Conservation (phyloP, 2,888 invertebrate genomes). For the Dryobotodes eremita region DNA sequence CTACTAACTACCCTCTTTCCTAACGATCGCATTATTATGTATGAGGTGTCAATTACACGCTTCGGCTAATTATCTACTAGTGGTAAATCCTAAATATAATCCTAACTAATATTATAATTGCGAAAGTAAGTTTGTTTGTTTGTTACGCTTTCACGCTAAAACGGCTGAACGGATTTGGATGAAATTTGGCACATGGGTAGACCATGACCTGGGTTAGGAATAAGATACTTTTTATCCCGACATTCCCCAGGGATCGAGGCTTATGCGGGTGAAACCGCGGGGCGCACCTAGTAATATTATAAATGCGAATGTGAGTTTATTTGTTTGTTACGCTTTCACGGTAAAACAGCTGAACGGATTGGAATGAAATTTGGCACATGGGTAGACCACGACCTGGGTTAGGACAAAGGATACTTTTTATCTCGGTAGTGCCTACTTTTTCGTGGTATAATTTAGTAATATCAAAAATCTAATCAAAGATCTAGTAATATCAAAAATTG, state of each 20-base stretch:
- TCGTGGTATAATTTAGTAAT: too few species aligned
- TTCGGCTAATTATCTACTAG: neutral
- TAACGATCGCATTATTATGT: neutral
- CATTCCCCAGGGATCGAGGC: too few species aligned
- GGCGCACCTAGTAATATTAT: too few species aligned
- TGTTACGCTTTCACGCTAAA: neutral
- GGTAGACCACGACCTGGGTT: too few species aligned
- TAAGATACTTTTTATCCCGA: too few species aligned
- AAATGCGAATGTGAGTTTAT: neutral
- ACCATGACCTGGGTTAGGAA: too few species aligned
- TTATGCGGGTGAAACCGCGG: too few species aligned
- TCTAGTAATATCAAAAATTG: neutral
- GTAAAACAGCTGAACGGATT: neutral
- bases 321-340: neutral
- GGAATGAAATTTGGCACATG: too few species aligned
- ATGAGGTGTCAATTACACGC: neutral
- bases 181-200: too few species aligned
- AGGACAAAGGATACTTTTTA: too few species aligned
- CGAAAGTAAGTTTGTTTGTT: neutral
- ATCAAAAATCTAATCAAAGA: too few species aligned
- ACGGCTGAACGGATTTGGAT: neutral
- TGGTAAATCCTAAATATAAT: neutral
- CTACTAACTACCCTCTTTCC: neutral
- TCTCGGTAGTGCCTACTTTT: too few species aligned
- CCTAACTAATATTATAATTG: neutral